Evolutionary conservation across 2,888 invertebrate species (phyloP).

Genomic region (Mesorhabditis belari): DNA sequence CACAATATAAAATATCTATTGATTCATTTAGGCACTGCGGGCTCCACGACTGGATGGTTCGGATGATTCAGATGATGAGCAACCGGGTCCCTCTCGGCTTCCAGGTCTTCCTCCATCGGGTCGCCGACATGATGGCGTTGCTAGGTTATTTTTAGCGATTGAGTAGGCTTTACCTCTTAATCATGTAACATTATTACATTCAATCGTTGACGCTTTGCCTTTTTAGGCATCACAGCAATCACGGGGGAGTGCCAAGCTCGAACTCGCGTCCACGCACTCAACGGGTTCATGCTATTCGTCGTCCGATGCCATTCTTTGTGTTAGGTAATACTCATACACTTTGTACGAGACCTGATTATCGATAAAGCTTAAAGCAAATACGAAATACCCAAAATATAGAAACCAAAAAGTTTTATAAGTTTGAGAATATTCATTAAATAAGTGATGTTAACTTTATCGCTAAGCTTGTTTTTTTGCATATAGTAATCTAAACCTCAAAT

Average conservation of each 20-base stretch:
- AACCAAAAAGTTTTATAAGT: too few relatives aligned
- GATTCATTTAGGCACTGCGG: not conserved
- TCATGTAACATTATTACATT: too few relatives aligned
- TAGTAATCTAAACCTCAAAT: too few relatives aligned
- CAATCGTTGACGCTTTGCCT: too few relatives aligned
- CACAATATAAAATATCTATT: too few relatives aligned
- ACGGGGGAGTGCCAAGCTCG: not conserved
- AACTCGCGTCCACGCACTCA: slow-evolving; percentile 14
- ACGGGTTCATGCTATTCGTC: slow-evolving; percentile 22
- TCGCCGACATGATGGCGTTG: not conserved
- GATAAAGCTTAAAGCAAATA: too few relatives aligned
- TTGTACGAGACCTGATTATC: too few relatives aligned
- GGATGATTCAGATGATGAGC: not conserved
- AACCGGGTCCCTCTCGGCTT: not conserved
- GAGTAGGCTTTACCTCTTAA: too few relatives aligned
- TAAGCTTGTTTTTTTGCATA: too few relatives aligned
- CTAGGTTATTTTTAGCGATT: not conserved
- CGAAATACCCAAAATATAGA: too few relatives aligned
- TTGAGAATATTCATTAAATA: too few relatives aligned
- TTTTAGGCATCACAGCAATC: not conserved
- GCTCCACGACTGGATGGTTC: not conserved
- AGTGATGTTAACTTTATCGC: too few relatives aligned
- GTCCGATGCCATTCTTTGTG: slow-evolving; percentile 28
- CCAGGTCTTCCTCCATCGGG: not conserved
- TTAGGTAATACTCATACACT: slow-evolving; percentile 22